Base-by-base conservation (phyloP, 2,113 vertebrate genomes). In the Willisornis vidua region DNA sequence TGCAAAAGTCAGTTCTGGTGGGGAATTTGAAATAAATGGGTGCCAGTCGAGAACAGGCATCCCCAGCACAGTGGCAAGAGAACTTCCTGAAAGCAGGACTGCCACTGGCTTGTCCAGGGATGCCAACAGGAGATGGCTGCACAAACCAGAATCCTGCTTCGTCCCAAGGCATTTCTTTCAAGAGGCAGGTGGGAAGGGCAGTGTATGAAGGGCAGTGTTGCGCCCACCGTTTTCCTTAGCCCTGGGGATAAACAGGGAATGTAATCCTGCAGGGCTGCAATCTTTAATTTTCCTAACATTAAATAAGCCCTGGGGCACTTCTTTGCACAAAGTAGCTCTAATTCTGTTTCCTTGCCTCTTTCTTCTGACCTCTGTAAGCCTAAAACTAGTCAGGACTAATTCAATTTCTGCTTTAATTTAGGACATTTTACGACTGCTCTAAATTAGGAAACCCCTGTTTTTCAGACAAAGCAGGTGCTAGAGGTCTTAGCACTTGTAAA, bases 351-450 rank as follows among this genome's bases (percentile, higher is more conserved):
- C 37, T 84, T 0, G 0, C 65, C 54, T 89, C 85, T 89, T 88
- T 89, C 61, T 82, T 94, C 80, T 58, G 58, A 90, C 57, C 23
- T 90, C 73, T 61, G 41, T 41, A 89, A 94, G 37, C 49, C 73
- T 93, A 92, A 61, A 88, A 85, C 83, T 93, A 85, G 35, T 26
- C 20, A 26, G 45, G 41, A 48, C 79, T 90, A 89, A 90, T 89
- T 95, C 65, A 88, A 77, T 80, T 88, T 68, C 76, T 87, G 79
- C 45, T 90, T 93, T 92, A 95, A 97, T 95, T 94, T 93, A 92
- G 76, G 37, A 86, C 48, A 85, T 41, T 95, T 97, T 96, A 92
- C 0, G 29, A 96, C 76, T 62, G 45, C 80, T 94, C 87, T 94
- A 89, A 92, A 95, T 90, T 92, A 93, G 80, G 92, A 93, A 93